A percentile compares a stretch with the other conserved stretches of the same genome.
These are phyloP conservation scores for Myiotriccus ornatus DNA, from an alignment of 2,797 vertebrate genomes.

Conservation along the genomic window DNA sequence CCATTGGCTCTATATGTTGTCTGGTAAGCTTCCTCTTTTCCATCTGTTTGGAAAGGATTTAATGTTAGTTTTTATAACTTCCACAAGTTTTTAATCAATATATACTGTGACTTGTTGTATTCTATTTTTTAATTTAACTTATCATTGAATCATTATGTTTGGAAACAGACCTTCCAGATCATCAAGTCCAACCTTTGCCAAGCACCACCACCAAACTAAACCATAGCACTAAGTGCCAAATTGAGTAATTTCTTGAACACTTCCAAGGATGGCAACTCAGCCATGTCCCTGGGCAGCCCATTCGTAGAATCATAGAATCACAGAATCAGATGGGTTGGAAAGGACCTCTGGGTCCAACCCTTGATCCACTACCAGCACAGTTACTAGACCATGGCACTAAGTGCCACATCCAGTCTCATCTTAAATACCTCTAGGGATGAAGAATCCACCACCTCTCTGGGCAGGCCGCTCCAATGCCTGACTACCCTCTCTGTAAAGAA, in stretches of 20 bases:
- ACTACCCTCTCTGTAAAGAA: not conserved
- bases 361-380: no score
- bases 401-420: no score
- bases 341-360: no score
- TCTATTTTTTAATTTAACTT: not conserved
- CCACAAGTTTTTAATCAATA: not conserved
- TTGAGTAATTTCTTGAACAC: not conserved
- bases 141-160: not conserved
- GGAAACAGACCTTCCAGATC: not conserved
- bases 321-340: no score
- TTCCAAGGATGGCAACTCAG: not conserved
- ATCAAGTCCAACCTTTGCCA: not conserved
- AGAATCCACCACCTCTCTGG: no score
- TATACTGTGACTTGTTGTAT: not conserved
- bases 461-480: not conserved
- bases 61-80: not conserved
- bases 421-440: no score
- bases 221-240: not conserved
- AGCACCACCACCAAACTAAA: not conserved
- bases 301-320: not conserved
- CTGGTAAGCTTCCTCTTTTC: not conserved
- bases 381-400: no score
- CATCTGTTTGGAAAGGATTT: not conserved
- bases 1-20: not conserved
- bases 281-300: no score